Base-by-base conservation (phyloP, 2,888 invertebrate genomes). In the Apamea monoglypha region DNA sequence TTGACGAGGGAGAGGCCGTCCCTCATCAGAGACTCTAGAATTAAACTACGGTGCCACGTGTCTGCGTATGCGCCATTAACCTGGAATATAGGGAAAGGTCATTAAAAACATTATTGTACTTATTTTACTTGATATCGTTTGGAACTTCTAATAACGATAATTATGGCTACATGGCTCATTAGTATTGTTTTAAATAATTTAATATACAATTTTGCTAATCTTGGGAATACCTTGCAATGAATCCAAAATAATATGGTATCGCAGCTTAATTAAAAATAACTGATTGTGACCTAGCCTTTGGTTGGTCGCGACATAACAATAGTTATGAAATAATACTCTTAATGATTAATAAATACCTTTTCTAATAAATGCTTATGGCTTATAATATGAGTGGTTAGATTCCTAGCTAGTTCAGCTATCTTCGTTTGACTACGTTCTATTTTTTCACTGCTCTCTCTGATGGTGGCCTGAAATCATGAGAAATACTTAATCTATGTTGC, bases 61-160 rank as follows among this genome's bases (percentile, higher is more conserved):
- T 98, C 98, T 63, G 97, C 96, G 91, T 97, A 97, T 90, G 98
- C 97, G 84, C 98, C 98, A 88, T 97, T 97, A 63, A 97, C 97
- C 97, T 98, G 88, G 25, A 76, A 76, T 40, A 56, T 61, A 50
- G 29, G 29, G 14, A 50, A 64, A 53, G 1, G 18, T 66, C 1
- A 59, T 53, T 40, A 29, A 53, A 69, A 68, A 77, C 14, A 59
- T 16, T 18, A 64, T n/a, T 40, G 32, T 47, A 25, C 8, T 36
- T 36, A 67, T 59, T 66, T 59, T 59, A 50, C 29, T 50, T 29
- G 12, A 44, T 76, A 32, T 36, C 5, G 14, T 56, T 50, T 32
- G 68, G n/a, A 63, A 78, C 0, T 73, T 69, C 32, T n/a, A 10
- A 8, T 16, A 40, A 16, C 10, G 32, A 66, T 80, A 76, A 40